Base-by-base conservation (phyloP, 2,888 invertebrate genomes). In the Eupithecia centaureata region DNA sequence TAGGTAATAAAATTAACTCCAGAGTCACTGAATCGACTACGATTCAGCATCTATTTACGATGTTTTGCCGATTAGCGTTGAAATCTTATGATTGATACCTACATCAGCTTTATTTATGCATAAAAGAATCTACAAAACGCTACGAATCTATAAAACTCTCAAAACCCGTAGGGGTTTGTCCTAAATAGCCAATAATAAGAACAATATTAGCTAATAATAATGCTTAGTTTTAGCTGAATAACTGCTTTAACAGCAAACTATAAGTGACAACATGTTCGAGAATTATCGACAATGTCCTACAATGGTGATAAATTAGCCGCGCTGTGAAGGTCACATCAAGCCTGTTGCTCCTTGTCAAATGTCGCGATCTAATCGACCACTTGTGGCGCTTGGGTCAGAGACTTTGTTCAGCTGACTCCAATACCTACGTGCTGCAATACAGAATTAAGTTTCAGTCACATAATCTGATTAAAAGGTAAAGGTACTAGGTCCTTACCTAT, bases 261-360 rank as follows among this genome's bases (percentile, higher is more conserved):
- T 13, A 35, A 35, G 35, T 42, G 38, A 42, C 18, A 42, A 10
- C 18, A 42, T 42, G 2, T 18, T 18, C 0, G 42, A 18, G 18
- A 38, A 42, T 42, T 42, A 42, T 42, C 18, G 42, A 42, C 10
- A 18, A 8, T 8, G 18, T 42, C 18, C 18, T 18, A 10, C 18
- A 42, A 42, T 42, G 2, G 10, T 18, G 18, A 57, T 57, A 22
- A 28, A 57, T 32, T 57, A 32, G 30, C 4, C 10, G 57, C 4
- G 18, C 10, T 51, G 38, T 59, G 52, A 61, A 65, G 27, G 51
- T 13, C 42, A 54, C 33, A 61, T 67, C 57, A 69, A 70, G 74
- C 75, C 75, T 75, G 75, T 75, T 75, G 75, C 72, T 71, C 27
- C 65, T 59, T 70, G 68, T 73, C 72, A 75, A 68, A 69, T 59